Conservation (phyloP, 2,797 vertebrate species). For the Pangasius mekongensis region DNA sequence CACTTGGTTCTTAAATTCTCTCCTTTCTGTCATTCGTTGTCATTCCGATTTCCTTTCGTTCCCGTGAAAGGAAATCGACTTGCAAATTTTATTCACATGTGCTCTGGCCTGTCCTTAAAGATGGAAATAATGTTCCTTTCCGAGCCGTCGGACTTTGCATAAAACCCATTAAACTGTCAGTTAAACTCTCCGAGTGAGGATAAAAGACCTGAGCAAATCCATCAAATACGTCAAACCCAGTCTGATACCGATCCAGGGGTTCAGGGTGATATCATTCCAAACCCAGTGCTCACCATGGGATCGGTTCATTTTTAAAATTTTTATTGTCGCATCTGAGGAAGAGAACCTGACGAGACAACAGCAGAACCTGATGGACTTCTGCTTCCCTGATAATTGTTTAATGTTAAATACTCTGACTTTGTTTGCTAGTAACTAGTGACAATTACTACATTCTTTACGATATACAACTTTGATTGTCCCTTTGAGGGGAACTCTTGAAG, state of each 20-base stretch:
- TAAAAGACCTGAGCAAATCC: not conserved
- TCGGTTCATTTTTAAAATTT: not conserved
- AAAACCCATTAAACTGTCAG: not conserved
- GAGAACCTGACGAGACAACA: not conserved
- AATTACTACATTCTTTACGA: not conserved
- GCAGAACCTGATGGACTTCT: not conserved
- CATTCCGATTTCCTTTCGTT: too few relatives aligned
- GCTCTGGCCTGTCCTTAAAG: not conserved
- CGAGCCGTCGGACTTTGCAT: not conserved
- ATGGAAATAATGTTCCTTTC: not conserved
- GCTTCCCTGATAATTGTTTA: not conserved
- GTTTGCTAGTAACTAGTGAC: not conserved
- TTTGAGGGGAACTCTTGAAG: not conserved
- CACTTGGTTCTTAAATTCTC: not conserved
- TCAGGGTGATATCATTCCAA: not conserved
- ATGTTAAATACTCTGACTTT: not conserved
- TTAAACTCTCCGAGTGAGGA: not conserved
- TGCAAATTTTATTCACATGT: not conserved
- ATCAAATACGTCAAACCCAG: not conserved
- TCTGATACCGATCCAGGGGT: not conserved
- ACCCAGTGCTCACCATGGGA: not conserved
- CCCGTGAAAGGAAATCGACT: not conserved
- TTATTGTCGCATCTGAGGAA: not conserved
- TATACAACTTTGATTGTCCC: not conserved
- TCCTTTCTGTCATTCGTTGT: too few relatives aligned